These are phyloP conservation scores for Protodeltote pygarga DNA, from an alignment of 2,888 invertebrate species.

Conservation along the genomic window DNA sequence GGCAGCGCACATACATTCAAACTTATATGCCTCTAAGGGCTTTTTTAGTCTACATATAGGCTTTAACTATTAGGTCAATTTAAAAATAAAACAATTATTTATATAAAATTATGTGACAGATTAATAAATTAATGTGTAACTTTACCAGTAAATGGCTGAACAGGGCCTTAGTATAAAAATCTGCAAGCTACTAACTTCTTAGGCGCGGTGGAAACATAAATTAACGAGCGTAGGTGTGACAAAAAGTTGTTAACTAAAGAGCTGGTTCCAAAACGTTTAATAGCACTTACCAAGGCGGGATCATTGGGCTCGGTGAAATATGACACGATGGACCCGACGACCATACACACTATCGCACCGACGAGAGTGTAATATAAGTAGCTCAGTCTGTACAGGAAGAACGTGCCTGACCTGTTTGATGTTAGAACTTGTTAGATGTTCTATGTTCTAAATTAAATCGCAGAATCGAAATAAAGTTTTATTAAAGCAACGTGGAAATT, in stretches of 20 bases:
- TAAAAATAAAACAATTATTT: too few species aligned
- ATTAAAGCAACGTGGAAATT: too few species aligned
- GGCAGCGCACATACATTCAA: too few species aligned
- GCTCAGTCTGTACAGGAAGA: conserved; percentile 90
- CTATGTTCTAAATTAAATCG: too few species aligned
- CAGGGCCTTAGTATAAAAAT: not conserved
- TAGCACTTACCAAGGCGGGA: conserved; percentile 79
- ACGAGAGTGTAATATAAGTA: conserved; percentile 93
- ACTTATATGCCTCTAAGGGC: too few species aligned
- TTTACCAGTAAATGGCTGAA: too few species aligned
- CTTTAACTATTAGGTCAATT: too few species aligned
- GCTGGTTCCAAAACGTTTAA: conserved; percentile 26
- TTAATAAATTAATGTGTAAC: too few species aligned
- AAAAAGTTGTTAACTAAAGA: conserved; percentile 10
- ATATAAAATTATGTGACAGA: too few species aligned
- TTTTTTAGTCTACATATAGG: too few species aligned
- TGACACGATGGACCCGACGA: conserved; percentile 90
- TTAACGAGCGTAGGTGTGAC: conserved; percentile 5
- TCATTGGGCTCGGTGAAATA: conserved; percentile 89
- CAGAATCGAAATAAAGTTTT: too few species aligned
- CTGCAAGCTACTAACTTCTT: not conserved
- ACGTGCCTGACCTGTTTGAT: conserved; percentile 84
- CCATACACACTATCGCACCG: conserved; percentile 89
- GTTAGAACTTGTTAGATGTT: conserved; percentile 21
- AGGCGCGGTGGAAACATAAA: not conserved